Evolutionary conservation across 2,888 invertebrate genomes (phyloP), one percentile per base, ranked within the genome.

Genomic region (Rapana venosa): DNA sequence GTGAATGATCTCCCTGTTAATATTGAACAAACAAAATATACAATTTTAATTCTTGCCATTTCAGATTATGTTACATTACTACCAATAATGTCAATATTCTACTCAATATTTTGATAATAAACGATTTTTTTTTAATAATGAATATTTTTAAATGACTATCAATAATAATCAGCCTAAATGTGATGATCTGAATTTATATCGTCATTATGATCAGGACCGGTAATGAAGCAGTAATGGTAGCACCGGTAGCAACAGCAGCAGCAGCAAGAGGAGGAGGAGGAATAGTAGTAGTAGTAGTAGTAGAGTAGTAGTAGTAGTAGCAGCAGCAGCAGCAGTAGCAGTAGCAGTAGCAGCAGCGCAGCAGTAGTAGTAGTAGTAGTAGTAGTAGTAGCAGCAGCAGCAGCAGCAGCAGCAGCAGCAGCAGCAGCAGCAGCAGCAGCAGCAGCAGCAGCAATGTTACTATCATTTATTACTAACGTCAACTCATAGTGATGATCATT

Each of bases 1-100:
- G 91, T 98, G 97, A 83, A 98, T 97, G 93, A 98, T 97, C 93
- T 97, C 97, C 95, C 98, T 98, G 96, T 47, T 8, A 26, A 22
- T 0, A 5, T 22, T 8, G 32, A 84, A 11, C 1, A 66, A 66
- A 66, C 74, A 74, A 74, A 26, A 74, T 1, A 22, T n/a, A 74
- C 74, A n/a, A 2, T 74, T 2, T 74, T 66, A 22, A 26, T 13
- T 1, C 13, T 47, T 47, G 47, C 47, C 47, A 47, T 47, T 47
- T 47, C 47, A 47, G 47, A 47, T 47, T 47, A n/a, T n/a, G n/a
- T n/a, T n/a, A n/a, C n/a, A n/a, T n/a, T n/a, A n/a, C n/a, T n/a
- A n/a, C n/a, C n/a, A n/a, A n/a, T n/a, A n/a, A 22, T 70, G 70
- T 70, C 17, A 70, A 70, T 70, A 22, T n/a, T n/a, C n/a, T n/a